A percentile compares a stretch with the other conserved stretches of the same genome.
phyloP scores from a whole-genome alignment of 2,113 vertebrate species.

The Sapayoa aenigma region DNA sequence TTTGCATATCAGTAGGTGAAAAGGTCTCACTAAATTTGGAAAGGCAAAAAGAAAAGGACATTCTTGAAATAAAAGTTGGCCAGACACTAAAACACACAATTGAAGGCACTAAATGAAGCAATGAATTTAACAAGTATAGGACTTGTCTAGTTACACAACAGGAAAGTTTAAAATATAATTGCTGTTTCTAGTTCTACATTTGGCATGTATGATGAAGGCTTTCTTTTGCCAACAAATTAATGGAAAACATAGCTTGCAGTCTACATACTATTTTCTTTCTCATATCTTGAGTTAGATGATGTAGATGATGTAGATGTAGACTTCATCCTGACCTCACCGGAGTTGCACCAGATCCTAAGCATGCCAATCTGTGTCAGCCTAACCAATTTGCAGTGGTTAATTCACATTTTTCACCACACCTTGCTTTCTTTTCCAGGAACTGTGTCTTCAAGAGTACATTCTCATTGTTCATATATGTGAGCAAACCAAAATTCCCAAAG shows the following conservation, averaged over 20 bases:
- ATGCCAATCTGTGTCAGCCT: background rate
- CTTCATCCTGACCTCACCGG: background rate
- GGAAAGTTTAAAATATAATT: background rate
- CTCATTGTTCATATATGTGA: background rate
- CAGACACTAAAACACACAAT: background rate
- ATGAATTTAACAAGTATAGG: background rate
- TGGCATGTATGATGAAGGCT: background rate
- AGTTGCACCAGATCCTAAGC: background rate
- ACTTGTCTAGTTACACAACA: background rate
- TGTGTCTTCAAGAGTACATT: background rate
- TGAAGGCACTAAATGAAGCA: background rate
- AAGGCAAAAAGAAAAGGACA: background rate
- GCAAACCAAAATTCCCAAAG: background rate
- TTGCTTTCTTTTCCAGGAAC: background rate
- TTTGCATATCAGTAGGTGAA: background rate
- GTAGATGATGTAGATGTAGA: background rate
- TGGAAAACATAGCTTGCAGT: background rate
- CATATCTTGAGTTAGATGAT: background rate
- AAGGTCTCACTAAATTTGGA: background rate
- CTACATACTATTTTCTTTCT: background rate
- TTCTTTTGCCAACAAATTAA: background rate
- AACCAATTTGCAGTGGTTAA: background rate
- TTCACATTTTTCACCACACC: background rate
- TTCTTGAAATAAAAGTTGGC: conserved; percentile 1
- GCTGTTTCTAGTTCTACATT: background rate